phyloP scores from a whole-genome alignment of 30 jellyfish, hydroid and myxozoan species.

The Hydractinia echinata region DNA sequence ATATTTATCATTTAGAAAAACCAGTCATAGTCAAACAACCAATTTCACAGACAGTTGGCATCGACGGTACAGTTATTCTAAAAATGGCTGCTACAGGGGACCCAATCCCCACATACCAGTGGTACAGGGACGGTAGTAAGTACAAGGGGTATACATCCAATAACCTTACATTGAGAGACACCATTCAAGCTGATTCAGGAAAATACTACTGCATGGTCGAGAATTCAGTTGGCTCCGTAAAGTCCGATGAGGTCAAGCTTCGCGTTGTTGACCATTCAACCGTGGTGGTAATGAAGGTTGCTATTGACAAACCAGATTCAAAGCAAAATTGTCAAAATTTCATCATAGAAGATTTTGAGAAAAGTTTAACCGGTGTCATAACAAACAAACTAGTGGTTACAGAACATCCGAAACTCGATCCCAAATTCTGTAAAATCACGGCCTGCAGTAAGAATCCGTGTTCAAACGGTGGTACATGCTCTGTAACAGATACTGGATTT shows the following conservation, averaged over 20 bases:
- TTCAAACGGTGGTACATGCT: conserved; percentile 65
- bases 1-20: not conserved
- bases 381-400: conserved; percentile 15
- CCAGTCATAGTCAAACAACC: conserved; percentile 21
- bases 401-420: conserved; percentile 24
- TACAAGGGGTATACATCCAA: not conserved
- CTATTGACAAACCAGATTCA: conserved; percentile 36
- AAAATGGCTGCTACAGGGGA: conserved; percentile 6
- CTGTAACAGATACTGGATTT: conserved; percentile 50
- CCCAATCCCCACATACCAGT: conserved; percentile 26
- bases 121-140: conserved; percentile 7
- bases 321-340: conserved; percentile 53
- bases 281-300: conserved; percentile 20
- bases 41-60: not conserved
- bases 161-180: not conserved
- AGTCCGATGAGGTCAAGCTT: conserved; percentile 1
- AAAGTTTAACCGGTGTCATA: not conserved
- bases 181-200: conserved; percentile 3
- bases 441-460: conserved; percentile 91
- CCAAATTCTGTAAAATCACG: conserved; percentile 53
- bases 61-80: not conserved
- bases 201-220: not conserved
- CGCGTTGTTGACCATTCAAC: conserved; percentile 5
- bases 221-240: conserved; percentile 3
- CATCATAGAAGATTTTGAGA: conserved; percentile 56